These are phyloP conservation scores for Crotalus viridis DNA, from an alignment of 2,113 vertebrate species.

Conservation along the genomic window DNA sequence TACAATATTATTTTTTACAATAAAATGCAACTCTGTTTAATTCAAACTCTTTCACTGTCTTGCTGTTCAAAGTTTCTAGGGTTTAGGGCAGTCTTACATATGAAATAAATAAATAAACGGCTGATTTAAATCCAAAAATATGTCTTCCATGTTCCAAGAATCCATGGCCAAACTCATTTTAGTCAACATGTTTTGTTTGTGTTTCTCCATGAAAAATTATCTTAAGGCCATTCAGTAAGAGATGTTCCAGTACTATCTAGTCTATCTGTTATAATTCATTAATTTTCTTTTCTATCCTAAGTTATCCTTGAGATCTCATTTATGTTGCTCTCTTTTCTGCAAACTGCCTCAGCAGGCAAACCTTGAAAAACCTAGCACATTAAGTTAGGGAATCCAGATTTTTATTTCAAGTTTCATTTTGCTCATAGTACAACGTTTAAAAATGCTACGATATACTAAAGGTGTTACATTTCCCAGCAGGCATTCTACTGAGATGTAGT, in stretches of 20 bases:
- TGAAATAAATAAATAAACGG: neutral
- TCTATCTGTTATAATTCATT: slow-evolving; percentile 31
- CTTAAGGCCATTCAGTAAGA: slow-evolving; percentile 7
- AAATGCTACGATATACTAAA: neutral
- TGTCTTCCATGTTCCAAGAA: neutral
- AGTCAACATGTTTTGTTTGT: slow-evolving; percentile 10
- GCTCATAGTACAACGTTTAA: slow-evolving; percentile 7
- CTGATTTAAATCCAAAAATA: neutral
- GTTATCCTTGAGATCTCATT: neutral
- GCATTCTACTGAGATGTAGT: neutral
- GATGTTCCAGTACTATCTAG: neutral
- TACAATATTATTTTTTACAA: neutral
- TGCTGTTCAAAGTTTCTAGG: neutral
- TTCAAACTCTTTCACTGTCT: neutral
- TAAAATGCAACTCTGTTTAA: neutral
- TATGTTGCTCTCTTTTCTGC: neutral
- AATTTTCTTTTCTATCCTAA: neutral
- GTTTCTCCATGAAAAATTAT: slow-evolving; percentile 14
- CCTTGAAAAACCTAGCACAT: slow-evolving; percentile 12
- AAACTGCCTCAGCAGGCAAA: slow-evolving; percentile 18
- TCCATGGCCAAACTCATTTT: slow-evolving; percentile 8
- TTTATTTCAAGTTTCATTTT: neutral
- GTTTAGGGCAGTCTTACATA: neutral
- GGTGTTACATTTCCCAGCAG: neutral
- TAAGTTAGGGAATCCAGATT: slow-evolving; percentile 11